Base-by-base conservation (phyloP, 1,140 invertebrate genomes). In the Steinernema khuongi region DNA sequence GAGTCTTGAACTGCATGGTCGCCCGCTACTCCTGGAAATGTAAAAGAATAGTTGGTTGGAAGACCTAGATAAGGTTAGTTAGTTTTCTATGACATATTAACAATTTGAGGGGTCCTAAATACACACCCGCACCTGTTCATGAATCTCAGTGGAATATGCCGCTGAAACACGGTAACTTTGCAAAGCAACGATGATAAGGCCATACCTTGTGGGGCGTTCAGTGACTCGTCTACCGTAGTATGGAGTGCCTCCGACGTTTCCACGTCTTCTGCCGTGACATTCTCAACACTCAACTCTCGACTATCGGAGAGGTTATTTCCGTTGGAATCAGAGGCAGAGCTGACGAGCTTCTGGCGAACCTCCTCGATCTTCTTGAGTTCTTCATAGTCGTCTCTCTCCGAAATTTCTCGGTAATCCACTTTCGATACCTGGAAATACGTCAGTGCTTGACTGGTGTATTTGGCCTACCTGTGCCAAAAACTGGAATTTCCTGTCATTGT, bases 301-400 rank as follows among this genome's bases (percentile, higher is more conserved):
- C 50, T 60, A 26, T 60, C 50, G 50, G 50, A 60, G 11, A 60
- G 50, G 11, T 11, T 60, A 22, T 60, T 60, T 7, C 50, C 50
- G 22, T 60, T 60, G 11, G 50, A 60, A 22, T 60, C 50, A 4
- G 50, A 60, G 19, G 50, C 50, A 22, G 50, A 60, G 22, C 50
- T 60, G 2, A 60, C 50, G 14, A 60, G 26, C 22, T 60, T 60
- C 50, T 60, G 50, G 14, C 50, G 11, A 14, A 60, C 50, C 22
- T 60, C 50, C 50, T 60, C 50, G 2, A 60, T 60, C 22, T 60
- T 60, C 19, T 60, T 60, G 50, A 60, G 7, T 22, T 60, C 50
- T 22, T 60, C 50, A 22, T 60, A 60, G 22, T 60, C 50, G 4
- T 60, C 50, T 7, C 50, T 14, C 50, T 60, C 11, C 50, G 50